Percentiles rank a stretch among this genome's conserved stretches.
These are phyloP conservation scores for Perognathus longimembris DNA, from an alignment of 2,113 vertebrate genomes.

Conservation along the genomic window DNA sequence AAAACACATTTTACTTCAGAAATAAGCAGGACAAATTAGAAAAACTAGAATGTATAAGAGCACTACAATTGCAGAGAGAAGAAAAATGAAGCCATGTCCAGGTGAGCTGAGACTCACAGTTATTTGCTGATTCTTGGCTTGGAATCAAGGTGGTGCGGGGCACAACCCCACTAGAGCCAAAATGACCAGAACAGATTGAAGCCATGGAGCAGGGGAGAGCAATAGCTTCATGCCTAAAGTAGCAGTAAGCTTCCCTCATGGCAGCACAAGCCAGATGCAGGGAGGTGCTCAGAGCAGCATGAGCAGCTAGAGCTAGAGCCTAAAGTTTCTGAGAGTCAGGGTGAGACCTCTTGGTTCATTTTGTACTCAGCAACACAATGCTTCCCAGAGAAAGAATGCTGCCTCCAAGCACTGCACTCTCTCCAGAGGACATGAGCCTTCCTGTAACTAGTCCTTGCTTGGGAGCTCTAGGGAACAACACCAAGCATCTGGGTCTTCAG, in stretches of 20 bases:
- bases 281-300: too few relatives aligned
- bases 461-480: too few relatives aligned
- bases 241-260: accelerated
- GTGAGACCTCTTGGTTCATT: background rate
- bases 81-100: background rate
- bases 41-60: background rate
- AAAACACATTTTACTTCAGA: background rate
- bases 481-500: background rate
- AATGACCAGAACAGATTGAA: too few relatives aligned
- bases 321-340: background rate
- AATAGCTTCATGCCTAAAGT: background rate
- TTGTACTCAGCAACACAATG: background rate
- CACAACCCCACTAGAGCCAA: background rate
- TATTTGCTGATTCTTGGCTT: background rate
- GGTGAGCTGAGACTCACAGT: background rate
- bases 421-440: too few relatives aligned
- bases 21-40: background rate
- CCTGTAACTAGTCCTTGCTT: too few relatives aligned
- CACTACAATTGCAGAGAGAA: background rate
- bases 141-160: background rate
- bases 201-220: too few relatives aligned
- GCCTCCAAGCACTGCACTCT: background rate
- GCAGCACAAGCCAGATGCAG: background rate
- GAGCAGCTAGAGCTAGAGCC: background rate
- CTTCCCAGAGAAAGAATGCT: background rate